Percentiles rank a stretch among this genome's conserved stretches.
Conservation (phyloP, 1,140 invertebrate species). For the Prorops nasuta region DNA sequence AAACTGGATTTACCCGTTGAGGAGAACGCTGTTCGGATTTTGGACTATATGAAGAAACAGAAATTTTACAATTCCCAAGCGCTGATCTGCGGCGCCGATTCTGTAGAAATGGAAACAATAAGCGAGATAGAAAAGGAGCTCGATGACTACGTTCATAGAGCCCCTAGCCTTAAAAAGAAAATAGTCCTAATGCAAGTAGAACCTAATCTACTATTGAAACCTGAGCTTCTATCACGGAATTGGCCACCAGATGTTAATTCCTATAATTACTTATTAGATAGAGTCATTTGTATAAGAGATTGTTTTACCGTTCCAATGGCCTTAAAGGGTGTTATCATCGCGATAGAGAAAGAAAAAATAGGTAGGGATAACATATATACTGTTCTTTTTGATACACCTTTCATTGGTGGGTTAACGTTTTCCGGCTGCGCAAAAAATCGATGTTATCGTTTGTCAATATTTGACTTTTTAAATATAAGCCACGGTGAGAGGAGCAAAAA, state of each 20-base stretch:
- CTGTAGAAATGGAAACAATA: slow-evolving; percentile 70
- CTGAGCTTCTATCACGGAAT: slow-evolving; percentile 39
- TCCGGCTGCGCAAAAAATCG: slow-evolving; percentile 53
- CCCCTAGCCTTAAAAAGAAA: slow-evolving; percentile 41
- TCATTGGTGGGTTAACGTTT: slow-evolving; percentile 62
- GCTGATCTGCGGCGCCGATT: slow-evolving; percentile 66
- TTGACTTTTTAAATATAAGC: slow-evolving; percentile 64
- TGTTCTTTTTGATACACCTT: slow-evolving; percentile 76
- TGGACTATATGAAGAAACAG: slow-evolving; percentile 71
- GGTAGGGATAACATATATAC: slow-evolving; percentile 63
- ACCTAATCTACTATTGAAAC: slow-evolving; percentile 66
- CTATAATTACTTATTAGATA: slow-evolving; percentile 75
- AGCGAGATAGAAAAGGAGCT: slow-evolving; percentile 62
- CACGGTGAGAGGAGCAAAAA: slow-evolving; percentile 54
- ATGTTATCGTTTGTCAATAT: slow-evolving; percentile 57
- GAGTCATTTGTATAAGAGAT: slow-evolving; percentile 75
- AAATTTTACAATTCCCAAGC: slow-evolving; percentile 61
- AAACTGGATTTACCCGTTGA: too few species aligned
- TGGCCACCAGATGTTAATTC: slow-evolving; percentile 65
- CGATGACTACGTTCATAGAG: slow-evolving; percentile 47
- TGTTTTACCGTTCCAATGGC: slow-evolving; percentile 79
- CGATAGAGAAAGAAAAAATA: slow-evolving; percentile 59
- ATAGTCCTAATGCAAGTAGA: slow-evolving; percentile 73
- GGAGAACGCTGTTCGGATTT: slow-evolving; percentile 43
- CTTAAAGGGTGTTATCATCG: slow-evolving; percentile 78